phyloP scores from a whole-genome alignment of 2,113 vertebrate species.

The Entomyzon cyanotis region DNA sequence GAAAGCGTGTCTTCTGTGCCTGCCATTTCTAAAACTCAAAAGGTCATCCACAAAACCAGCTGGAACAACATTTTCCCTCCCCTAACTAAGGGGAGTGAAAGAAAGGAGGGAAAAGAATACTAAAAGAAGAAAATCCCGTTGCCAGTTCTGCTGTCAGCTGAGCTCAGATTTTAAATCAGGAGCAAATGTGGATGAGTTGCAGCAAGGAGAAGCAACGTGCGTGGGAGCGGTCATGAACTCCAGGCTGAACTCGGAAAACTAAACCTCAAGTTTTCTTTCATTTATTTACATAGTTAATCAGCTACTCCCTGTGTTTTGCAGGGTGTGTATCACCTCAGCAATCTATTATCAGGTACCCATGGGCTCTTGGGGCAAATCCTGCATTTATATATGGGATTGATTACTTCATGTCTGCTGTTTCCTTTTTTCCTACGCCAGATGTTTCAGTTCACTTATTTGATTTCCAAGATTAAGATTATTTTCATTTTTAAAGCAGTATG shows the following conservation, averaged over 20 bases:
- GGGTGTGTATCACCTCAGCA: not conserved
- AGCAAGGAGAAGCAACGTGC: not conserved
- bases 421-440: not conserved
- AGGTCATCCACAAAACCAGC: not conserved
- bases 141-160: not conserved
- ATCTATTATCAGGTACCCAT: not conserved
- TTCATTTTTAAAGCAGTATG: not conserved
- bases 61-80: not conserved
- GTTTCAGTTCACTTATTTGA: not conserved
- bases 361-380: constrained; percentile 4
- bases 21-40: not conserved
- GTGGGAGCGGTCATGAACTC: constrained; percentile 13
- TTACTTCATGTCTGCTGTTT: not conserved
- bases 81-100: not conserved
- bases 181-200: not conserved
- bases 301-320: not conserved
- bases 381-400: not conserved
- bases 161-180: not conserved
- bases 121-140: not conserved
- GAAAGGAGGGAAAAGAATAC: not conserved
- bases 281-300: constrained; percentile 26
- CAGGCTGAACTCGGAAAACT: not conserved
- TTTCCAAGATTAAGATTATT: not conserved
- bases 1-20: not conserved
- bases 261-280: constrained; percentile 16